Conservation (phyloP, 2,113 vertebrate genomes). For the Laticauda laticaudata region DNA sequence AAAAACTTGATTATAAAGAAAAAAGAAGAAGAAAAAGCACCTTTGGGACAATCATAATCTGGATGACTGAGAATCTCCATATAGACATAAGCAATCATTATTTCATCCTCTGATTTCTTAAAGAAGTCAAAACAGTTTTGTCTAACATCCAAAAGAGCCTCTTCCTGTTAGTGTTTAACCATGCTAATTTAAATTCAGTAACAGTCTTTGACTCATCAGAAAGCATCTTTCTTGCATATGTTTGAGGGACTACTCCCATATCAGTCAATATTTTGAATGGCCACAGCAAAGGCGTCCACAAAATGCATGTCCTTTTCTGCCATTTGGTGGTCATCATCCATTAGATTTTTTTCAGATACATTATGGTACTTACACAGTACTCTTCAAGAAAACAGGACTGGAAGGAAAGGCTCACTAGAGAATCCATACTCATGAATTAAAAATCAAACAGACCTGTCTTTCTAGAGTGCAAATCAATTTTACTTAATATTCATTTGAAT, state of each 20-base stretch:
- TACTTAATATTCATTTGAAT: neutral
- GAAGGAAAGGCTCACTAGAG: neutral
- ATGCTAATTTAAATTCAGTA: neutral
- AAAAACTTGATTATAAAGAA: too few relatives aligned
- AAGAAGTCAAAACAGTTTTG: neutral
- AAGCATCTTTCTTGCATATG: neutral
- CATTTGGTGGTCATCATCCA: neutral
- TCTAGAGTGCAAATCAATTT: neutral
- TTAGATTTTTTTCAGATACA: neutral
- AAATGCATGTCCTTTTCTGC: neutral
- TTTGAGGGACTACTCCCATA: neutral
- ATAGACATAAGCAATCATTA: neutral
- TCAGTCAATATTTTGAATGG: neutral
- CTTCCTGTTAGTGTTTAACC: neutral
- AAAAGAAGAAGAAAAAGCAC: too few relatives aligned
- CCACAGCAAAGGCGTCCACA: neutral
- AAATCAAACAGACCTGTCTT: neutral
- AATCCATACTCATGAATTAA: neutral
- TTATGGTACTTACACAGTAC: too few relatives aligned
- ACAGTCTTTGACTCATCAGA: neutral
- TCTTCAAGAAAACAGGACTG: neutral
- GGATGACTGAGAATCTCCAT: too few relatives aligned
- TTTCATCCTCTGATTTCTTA: neutral
- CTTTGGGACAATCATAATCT: too few relatives aligned
- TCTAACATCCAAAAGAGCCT: neutral